Evolutionary conservation across 2,113 vertebrate species (phyloP), one percentile per base, ranked within the genome.

Genomic region (Sceloporus tristichus): DNA sequence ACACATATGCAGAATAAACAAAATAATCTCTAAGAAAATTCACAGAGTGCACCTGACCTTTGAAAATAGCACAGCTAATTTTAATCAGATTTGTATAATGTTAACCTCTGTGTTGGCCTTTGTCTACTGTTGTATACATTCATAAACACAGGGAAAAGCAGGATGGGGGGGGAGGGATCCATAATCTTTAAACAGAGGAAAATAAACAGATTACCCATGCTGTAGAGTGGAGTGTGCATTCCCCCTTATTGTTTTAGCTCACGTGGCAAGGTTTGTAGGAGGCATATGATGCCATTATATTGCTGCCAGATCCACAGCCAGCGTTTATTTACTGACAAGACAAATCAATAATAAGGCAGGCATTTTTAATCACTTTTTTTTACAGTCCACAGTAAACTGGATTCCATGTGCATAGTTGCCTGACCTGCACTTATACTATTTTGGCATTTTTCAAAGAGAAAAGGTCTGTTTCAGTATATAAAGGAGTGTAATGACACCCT

Each of bases 1-100:
- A 96, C 93, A 96, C 80, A 40, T 95, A 94, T 92, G 95, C 93
- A 96, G 95, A 96, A 97, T 96, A 97, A 97, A 97, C 95, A 97
- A 97, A 96, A 96, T 97, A 96, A 96, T 97, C 97, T 96, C 94
- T 94, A 96, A 96, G 96, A 90, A 97, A 96, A 97, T 96, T 96
- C 88, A 91, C 92, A 91, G 94, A 95, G 85, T 90, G 90, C 13
- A 59, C 91, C 95, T 97, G 96, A 97, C 96, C 96, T 97, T 97
- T 97, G 94, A 94, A 88, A 97, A 93, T 80, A 87, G 93, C 94
- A 90, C 92, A 94, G 94, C 95, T 95, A 91, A 96, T 95, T 96
- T 96, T 95, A 96, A 96, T 96, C 96, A 94, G 96, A 96, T 97
- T 95, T 96, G 93, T 95, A 95, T 93, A 94, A 87, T 73, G 92